Evolutionary conservation across 2,888 invertebrate genomes (phyloP).

Genomic region (Schizaphis graminum): DNA sequence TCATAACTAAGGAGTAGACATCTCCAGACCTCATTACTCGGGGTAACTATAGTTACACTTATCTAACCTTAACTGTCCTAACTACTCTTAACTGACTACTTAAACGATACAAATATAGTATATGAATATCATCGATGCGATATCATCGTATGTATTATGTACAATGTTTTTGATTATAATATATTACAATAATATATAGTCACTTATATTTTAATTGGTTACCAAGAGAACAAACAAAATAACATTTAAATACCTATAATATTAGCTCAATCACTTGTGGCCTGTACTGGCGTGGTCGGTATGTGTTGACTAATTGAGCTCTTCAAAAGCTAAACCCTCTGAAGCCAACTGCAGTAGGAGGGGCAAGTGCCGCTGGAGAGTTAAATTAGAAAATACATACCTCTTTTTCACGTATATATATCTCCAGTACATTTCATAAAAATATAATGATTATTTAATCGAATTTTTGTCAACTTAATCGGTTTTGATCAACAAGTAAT

Average conservation of each 20-base stretch:
- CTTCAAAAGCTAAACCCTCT: background rate
- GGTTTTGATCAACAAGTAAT: background rate
- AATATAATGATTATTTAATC: background rate
- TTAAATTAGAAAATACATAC: background rate
- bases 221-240: background rate
- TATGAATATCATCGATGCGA: too few species aligned
- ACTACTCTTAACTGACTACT: too few species aligned
- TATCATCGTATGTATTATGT: too few species aligned
- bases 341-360: background rate
- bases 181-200: too few species aligned
- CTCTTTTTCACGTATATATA: background rate
- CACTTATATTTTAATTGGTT: background rate
- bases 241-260: background rate
- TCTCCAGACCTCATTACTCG: too few species aligned
- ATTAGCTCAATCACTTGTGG: background rate
- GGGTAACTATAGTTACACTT: too few species aligned
- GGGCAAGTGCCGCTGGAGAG: background rate
- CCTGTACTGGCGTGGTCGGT: background rate
- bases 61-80: too few species aligned
- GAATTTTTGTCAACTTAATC: background rate
- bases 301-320: background rate
- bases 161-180: too few species aligned
- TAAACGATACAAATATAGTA: too few species aligned
- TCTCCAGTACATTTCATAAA: background rate
- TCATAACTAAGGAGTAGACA: too few species aligned